phyloP scores from a whole-genome alignment of 2,113 vertebrate species.

The Rostratula benghalensis region DNA sequence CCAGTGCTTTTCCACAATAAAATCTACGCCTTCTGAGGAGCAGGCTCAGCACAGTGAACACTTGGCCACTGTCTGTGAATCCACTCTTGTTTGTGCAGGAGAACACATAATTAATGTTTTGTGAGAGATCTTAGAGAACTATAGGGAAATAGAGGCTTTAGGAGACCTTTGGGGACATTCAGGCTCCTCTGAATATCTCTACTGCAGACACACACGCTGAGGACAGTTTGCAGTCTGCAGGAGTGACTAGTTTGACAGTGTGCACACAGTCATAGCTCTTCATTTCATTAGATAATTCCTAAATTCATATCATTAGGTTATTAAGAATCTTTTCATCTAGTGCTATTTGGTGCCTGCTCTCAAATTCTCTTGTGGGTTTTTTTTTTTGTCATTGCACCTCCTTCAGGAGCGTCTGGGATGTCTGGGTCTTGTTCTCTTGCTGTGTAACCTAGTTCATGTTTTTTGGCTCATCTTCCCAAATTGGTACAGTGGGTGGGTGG shows the following conservation, averaged over 20 bases:
- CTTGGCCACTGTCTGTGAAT: background rate
- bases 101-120: background rate
- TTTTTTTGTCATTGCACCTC: background rate
- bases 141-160: background rate
- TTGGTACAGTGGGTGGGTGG: background rate
- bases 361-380: background rate
- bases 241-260: background rate
- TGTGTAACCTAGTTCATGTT: constrained; percentile 34
- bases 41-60: background rate
- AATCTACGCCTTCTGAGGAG: background rate
- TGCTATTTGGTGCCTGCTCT: background rate
- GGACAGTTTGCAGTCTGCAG: background rate
- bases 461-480: constrained; percentile 23
- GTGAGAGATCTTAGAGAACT: background rate
- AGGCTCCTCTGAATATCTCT: background rate
- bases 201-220: background rate
- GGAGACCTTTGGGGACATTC: background rate
- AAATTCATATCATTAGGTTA: background rate
- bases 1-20: background rate
- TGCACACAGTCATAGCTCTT: background rate
- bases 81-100: background rate
- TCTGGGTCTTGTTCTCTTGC: background rate
- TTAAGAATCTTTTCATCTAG: background rate
- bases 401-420: constrained; percentile 12
- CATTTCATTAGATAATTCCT: background rate